phyloP scores from a whole-genome alignment of 1,140 invertebrate species.

The Tyrophagus putrescentiae region DNA sequence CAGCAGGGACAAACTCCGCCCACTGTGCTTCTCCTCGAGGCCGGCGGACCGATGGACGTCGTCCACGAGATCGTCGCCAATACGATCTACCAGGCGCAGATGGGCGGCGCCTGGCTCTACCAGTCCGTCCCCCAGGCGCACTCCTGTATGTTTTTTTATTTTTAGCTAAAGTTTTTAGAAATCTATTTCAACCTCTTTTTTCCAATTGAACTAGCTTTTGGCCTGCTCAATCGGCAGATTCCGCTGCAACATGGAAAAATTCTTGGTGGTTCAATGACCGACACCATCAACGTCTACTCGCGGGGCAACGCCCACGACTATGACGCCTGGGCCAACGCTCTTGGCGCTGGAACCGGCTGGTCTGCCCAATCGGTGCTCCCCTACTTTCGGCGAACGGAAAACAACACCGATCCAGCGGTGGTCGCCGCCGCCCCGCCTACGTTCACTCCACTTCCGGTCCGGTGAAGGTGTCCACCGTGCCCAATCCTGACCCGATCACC shows the following conservation, averaged over 20 bases:
- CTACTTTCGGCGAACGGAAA: conserved; percentile 41
- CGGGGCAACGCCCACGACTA: conserved; percentile 85
- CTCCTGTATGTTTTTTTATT: no score
- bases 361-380: conserved; percentile 58
- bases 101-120: conserved; percentile 77
- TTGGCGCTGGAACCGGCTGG: conserved; percentile 90
- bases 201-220: no score
- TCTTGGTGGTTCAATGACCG: conserved; percentile 59
- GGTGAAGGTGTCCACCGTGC: conserved; percentile 62
- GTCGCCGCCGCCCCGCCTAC: conserved; percentile 29
- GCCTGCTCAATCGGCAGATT: no score
- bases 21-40: conserved; percentile 31
- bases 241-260: no score
- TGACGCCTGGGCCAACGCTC: conserved; percentile 69
- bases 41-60: conserved; percentile 26
- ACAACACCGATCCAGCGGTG: conserved; percentile 45
- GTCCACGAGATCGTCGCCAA: conserved; percentile 47
- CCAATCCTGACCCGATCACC: conserved; percentile 60
- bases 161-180: no score
- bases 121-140: conserved; percentile 75
- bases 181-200: no score
- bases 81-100: conserved; percentile 63
- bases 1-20: no score
- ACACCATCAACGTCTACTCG: conserved; percentile 95
- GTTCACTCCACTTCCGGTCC: conserved; percentile 2